A percentile compares a stretch with the other conserved stretches of the same genome.
phyloP scores from a whole-genome alignment of 92 coral and sea anemone genomes.

The Porites evermanni region DNA sequence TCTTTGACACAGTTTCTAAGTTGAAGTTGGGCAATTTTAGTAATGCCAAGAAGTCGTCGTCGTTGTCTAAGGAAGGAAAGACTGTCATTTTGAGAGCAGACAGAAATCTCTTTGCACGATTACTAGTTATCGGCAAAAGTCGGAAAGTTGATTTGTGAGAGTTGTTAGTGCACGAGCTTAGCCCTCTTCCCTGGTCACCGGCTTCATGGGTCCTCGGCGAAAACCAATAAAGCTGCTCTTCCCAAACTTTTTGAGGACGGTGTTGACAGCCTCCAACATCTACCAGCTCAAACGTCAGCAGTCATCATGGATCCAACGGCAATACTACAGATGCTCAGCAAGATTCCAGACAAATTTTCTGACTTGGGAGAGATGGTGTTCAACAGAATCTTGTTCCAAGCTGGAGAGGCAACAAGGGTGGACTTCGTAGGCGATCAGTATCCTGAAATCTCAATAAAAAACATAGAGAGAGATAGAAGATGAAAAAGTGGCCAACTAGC shows the following conservation, averaged over 20 bases:
- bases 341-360: background rate
- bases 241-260: background rate
- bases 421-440: slow-evolving; percentile 33
- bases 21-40: too few species aligned
- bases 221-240: background rate
- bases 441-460: slow-evolving; percentile 35
- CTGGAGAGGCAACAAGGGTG: too few species aligned
- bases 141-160: background rate
- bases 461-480: too few species aligned
- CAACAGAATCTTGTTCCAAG: background rate
- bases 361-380: background rate
- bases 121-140: too few species aligned
- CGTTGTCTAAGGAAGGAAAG: too few species aligned
- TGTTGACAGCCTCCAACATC: background rate
- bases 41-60: too few species aligned
- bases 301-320: slow-evolving; percentile 15
- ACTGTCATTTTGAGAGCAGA: too few species aligned
- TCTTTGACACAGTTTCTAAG: too few species aligned
- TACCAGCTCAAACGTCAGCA: background rate
- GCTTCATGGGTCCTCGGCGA: background rate
- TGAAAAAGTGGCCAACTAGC: too few species aligned
- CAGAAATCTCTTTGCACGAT: too few species aligned
- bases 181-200: slow-evolving; percentile 36
- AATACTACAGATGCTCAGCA: background rate
- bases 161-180: slow-evolving; percentile 39